Evolutionary conservation across 2,113 vertebrate genomes (phyloP).

Genomic region (Chloropsis hardwickii): DNA sequence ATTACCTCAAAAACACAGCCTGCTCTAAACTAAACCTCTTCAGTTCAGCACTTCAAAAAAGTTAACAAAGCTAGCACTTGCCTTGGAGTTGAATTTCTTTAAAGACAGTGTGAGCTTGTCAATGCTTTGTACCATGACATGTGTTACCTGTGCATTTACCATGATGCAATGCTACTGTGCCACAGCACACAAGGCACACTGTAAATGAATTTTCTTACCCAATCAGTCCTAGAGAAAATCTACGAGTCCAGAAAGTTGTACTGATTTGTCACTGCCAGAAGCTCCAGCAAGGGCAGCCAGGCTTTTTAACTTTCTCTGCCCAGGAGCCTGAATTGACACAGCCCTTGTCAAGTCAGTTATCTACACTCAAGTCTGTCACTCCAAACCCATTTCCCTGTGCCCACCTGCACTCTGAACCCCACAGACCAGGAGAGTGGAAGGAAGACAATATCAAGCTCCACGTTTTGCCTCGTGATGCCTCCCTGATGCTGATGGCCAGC

Average conservation of each 20-base stretch:
- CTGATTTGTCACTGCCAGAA: background rate
- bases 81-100: background rate
- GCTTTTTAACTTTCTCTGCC: background rate
- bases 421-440: background rate
- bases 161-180: accelerated
- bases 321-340: background rate
- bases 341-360: background rate
- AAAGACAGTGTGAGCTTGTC: background rate
- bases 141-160: background rate
- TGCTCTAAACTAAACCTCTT: background rate
- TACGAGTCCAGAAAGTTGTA: background rate
- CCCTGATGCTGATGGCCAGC: accelerated
- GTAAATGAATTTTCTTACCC: background rate
- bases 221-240: background rate
- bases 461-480: background rate
- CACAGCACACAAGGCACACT: background rate
- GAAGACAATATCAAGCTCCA: background rate
- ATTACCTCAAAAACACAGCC: background rate
- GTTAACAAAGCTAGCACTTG: background rate
- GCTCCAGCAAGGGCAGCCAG: background rate
- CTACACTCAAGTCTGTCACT: background rate
- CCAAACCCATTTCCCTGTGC: background rate
- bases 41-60: background rate
- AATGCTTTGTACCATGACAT: background rate
- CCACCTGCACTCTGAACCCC: background rate